These are phyloP conservation scores for Aphis craccivora DNA, from an alignment of 1,140 invertebrate genomes.

Conservation along the genomic window DNA sequence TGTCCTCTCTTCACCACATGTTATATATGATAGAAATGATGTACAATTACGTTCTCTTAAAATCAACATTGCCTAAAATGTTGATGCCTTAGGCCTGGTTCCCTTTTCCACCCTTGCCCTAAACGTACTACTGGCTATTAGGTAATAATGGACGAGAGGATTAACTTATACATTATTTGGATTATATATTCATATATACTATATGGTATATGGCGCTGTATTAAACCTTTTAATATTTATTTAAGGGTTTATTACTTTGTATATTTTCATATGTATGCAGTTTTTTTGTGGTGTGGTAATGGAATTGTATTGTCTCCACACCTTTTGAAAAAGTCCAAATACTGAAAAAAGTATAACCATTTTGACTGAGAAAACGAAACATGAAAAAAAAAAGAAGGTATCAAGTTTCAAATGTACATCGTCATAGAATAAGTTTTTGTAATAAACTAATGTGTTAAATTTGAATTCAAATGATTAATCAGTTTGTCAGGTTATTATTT, in stretches of 20 bases:
- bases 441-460: too few relatives aligned
- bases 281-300: neutral
- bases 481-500: too few relatives aligned
- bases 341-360: neutral
- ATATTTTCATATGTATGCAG: neutral
- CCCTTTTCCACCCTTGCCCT: neutral
- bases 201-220: neutral
- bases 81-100: neutral
- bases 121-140: neutral
- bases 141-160: neutral
- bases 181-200: neutral
- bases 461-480: too few relatives aligned
- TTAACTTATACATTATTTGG: constrained; percentile 3
- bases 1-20: neutral
- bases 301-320: neutral
- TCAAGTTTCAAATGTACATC: too few relatives aligned
- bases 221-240: neutral
- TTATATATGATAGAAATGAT: neutral
- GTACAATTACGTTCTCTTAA: neutral
- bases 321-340: neutral
- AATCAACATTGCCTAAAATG: neutral
- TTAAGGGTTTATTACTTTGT: constrained; percentile 1
- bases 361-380: neutral
- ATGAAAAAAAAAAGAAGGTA: too few relatives aligned
- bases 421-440: too few relatives aligned